Conservation (phyloP, 2,888 invertebrate species). For the Chloromyia formosa region DNA sequence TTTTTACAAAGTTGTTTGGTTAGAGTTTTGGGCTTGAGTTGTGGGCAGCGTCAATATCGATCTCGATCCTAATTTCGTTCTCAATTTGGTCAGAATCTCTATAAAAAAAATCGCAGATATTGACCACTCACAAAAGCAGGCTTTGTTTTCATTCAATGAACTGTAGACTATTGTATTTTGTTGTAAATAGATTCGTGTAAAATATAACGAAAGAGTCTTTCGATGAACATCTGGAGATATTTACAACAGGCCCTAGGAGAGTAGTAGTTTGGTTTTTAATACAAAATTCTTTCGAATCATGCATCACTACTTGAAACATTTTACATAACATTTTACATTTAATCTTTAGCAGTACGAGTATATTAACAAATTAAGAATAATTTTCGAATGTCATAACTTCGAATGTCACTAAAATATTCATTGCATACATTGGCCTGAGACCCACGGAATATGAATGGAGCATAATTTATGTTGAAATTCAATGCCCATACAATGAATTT, state of each 20-base stretch:
- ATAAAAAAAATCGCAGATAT: background rate
- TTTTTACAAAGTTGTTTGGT: background rate
- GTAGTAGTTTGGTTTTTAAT: background rate
- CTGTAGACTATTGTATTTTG: constrained; percentile 27
- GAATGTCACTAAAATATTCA: background rate
- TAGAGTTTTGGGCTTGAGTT: background rate
- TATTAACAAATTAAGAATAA: background rate
- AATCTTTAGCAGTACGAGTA: background rate
- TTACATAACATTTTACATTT: constrained; percentile 10
- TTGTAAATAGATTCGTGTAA: background rate
- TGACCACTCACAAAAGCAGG: background rate
- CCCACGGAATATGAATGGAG: background rate
- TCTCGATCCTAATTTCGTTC: no score
- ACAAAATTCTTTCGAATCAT: constrained; percentile 23
- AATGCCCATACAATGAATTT: background rate
- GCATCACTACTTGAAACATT: constrained; percentile 14
- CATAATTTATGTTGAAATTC: background rate
- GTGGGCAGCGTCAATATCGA: background rate
- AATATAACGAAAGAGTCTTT: background rate
- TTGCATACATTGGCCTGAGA: constrained; percentile 1
- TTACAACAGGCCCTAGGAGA: background rate
- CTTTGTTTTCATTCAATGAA: background rate
- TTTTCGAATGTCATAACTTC: constrained; percentile 19
- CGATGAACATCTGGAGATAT: no score
- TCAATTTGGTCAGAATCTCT: background rate